phyloP scores from a whole-genome alignment of 2,113 vertebrate species.

The Spilogale gracilis region DNA sequence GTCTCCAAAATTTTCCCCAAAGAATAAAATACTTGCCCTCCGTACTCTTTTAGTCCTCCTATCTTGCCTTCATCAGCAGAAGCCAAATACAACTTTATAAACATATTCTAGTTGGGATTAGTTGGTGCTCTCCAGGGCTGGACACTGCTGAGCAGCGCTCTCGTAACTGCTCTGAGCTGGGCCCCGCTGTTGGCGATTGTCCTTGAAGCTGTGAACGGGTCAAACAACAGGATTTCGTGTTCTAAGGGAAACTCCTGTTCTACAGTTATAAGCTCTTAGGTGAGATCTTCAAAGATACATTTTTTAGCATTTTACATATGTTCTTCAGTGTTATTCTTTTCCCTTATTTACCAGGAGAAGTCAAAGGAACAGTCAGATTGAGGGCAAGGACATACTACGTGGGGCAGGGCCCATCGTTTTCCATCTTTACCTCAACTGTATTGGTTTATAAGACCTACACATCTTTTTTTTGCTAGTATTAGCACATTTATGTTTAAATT shows the following conservation, averaged over 20 bases:
- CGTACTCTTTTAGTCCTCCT: neutral
- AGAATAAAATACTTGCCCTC: conserved; percentile 27
- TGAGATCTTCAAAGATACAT: conserved; percentile 4
- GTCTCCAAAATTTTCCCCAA: neutral
- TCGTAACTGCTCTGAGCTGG: neutral
- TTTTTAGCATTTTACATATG: conserved; percentile 2
- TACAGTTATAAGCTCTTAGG: neutral
- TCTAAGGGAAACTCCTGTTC: neutral
- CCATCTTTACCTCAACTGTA: neutral
- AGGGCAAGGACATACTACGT: neutral
- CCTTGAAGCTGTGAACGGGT: conserved; percentile 14
- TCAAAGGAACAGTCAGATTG: conserved; percentile 1
- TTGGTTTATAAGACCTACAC: conserved; percentile 9
- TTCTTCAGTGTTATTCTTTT: neutral
- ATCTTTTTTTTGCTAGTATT: neutral
- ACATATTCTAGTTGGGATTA: neutral
- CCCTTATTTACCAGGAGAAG: conserved; percentile 2
- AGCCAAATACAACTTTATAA: conserved; percentile 14
- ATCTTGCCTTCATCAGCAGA: neutral
- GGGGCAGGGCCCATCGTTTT: neutral
- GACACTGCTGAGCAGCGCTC: neutral
- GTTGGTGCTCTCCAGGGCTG: neutral
- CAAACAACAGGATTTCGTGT: neutral
- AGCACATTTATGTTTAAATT: conserved; percentile 40
- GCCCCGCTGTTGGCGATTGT: neutral